phyloP scores from a whole-genome alignment of 1,140 invertebrate species.

The Kradibia gibbosae region DNA sequence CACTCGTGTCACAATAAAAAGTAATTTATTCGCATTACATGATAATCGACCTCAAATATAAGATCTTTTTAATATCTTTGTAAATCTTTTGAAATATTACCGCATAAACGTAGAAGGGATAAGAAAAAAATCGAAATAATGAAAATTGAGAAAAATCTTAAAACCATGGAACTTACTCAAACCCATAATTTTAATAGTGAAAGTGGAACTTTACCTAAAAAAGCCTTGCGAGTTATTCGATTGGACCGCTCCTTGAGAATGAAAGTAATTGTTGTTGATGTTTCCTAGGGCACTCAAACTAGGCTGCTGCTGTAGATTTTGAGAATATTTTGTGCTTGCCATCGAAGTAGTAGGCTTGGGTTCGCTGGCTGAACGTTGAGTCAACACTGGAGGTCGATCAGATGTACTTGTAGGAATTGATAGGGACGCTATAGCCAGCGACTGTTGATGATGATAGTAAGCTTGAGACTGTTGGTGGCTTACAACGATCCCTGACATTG shows the following conservation, averaged over 20 bases:
- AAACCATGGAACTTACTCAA: not conserved
- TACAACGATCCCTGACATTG: conserved; percentile 63
- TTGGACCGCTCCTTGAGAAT: not conserved
- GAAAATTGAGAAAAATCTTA: not conserved
- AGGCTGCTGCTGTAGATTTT: conserved; percentile 46
- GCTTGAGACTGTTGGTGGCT: not conserved
- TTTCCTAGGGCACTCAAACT: no score
- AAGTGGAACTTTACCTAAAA: conserved; percentile 63
- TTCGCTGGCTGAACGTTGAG: conserved; percentile 77
- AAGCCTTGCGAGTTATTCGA: conserved; percentile 67
- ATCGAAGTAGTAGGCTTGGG: conserved; percentile 70
- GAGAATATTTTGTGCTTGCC: conserved; percentile 63
- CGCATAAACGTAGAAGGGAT: not conserved
- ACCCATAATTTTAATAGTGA: not conserved
- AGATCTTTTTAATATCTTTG: not conserved
- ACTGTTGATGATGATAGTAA: conserved; percentile 53
- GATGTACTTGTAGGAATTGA: not conserved
- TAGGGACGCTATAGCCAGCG: conserved; percentile 62
- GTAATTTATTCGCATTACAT: no score
- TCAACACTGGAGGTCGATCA: conserved; percentile 68
- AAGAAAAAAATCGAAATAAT: not conserved
- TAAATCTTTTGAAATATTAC: not conserved
- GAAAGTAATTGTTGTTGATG: not conserved
- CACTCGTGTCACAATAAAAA: no score
- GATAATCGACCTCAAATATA: not conserved